Percentiles rank a stretch among this genome's conserved stretches.
These are phyloP conservation scores for Porites australiensis DNA, from an alignment of 64 coral and sea anemone genomes.

Conservation along the genomic window DNA sequence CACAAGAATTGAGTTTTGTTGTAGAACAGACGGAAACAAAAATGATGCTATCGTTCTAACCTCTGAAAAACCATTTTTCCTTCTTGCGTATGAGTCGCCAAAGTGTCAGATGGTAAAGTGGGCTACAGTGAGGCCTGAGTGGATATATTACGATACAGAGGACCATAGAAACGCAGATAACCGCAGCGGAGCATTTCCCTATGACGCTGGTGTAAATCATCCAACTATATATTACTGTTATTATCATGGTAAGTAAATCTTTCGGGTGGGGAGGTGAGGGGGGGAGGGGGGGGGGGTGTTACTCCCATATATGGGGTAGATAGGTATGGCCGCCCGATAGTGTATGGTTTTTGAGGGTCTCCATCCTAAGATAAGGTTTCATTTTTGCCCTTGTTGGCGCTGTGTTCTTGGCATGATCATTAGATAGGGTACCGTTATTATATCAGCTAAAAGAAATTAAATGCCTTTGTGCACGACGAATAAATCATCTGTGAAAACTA, in stretches of 20 bases:
- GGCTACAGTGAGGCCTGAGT: slow-evolving; percentile 32
- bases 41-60: slow-evolving; percentile 15
- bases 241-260: slow-evolving; percentile 34
- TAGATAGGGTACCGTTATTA: too few species aligned
- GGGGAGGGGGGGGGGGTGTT: neutral
- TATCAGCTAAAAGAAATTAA: too few species aligned
- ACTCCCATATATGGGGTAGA: neutral
- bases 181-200: neutral
- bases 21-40: slow-evolving; percentile 25
- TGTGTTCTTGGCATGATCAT: too few species aligned
- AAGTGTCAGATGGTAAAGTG: slow-evolving; percentile 37
- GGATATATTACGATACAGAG: slow-evolving; percentile 25
- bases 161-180: neutral
- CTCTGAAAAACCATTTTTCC: slow-evolving; percentile 31
- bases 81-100: slow-evolving; percentile 23
- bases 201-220: neutral
- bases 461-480: too few species aligned
- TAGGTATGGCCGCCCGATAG: too few species aligned
- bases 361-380: too few species aligned
- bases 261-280: too few species aligned
- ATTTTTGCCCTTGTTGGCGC: too few species aligned
- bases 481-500: too few species aligned
- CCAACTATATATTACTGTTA: slow-evolving; percentile 55
- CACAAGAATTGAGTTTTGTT: slow-evolving; percentile 33
- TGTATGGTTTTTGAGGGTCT: too few species aligned